Base-by-base conservation (phyloP, 2,888 invertebrate species). In the Nemotelus pantherinus region DNA sequence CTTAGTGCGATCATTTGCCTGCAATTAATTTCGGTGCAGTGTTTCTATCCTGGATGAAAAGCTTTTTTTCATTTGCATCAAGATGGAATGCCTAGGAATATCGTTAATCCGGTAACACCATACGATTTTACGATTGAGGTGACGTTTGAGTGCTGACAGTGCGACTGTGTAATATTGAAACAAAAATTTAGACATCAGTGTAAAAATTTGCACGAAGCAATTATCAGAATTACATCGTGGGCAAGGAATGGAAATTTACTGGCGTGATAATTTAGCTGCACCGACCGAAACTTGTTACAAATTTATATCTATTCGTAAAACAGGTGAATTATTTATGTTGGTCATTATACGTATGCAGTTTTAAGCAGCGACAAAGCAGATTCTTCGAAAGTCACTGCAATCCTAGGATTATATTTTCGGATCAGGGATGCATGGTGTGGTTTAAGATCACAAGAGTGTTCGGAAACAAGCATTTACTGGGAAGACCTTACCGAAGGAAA, bases 401-500 rank as follows among this genome's bases (percentile, higher is more conserved):
- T 95, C 81, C 89, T 99, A 79, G 98, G 98, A 10, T 89, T 98
- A 25, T 97, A 96, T 88, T 98, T 99, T 88, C 99, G 99, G 89
- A 97, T 99, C 80, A 89, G 98, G 79, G 98, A 98, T 86, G 98
- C 98, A 86, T 98, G 96, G 85, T 94, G 95, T 84, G 98, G 98
- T 88, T 88, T 98, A 45, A 92, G 91, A 82, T 90, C 94, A 64
- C 92, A 94, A 85, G 96, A 97, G 97, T 98, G 98, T 86, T 91
- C 94, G 68, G 93, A 94, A 82, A 96, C 96, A 86, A 99, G 98
- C 88, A 96, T 96, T 84, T 98, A 93, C 87, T 97, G 97, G 86
- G 98, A 99, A 87, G 99, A 99, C 88, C 88, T 99, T 77, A 98
- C 98, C 0, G 98, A 99, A 87, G 99, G 99, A 55, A 99, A 99